These are phyloP conservation scores for Erannis defoliaria DNA, from an alignment of 2,888 invertebrate species.

Conservation along the genomic window DNA sequence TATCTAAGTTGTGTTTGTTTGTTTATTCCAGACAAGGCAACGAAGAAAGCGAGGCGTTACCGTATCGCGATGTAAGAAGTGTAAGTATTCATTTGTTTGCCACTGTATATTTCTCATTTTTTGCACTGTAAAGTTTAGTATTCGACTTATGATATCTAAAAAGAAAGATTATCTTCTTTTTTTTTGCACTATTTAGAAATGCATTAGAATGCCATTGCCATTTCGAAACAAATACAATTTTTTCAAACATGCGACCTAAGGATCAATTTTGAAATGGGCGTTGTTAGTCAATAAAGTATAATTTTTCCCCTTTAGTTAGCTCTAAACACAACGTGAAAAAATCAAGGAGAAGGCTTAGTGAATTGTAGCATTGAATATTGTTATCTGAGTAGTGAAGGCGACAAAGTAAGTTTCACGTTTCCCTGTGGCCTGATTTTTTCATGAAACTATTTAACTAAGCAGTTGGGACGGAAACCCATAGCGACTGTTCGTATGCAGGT, in stretches of 20 bases:
- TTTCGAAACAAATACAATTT: not conserved
- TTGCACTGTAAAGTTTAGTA: conserved; percentile 12
- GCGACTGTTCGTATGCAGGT: too few relatives aligned
- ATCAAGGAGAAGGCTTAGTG: too few relatives aligned
- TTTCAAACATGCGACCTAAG: too few relatives aligned
- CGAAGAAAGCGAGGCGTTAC: conserved; percentile 95
- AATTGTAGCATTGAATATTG: too few relatives aligned
- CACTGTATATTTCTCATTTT: conserved; percentile 2
- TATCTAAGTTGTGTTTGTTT: not conserved
- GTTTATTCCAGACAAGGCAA: conserved; percentile 92
- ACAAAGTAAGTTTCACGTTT: too few relatives aligned
- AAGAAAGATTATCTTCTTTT: not conserved
- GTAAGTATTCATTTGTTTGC: conserved; percentile 88
- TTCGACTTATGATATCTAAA: not conserved
- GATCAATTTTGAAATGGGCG: not conserved
- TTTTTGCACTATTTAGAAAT: not conserved
- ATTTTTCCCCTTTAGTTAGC: not conserved
- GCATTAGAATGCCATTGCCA: not conserved
- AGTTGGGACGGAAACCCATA: too few relatives aligned
- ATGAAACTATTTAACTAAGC: too few relatives aligned
- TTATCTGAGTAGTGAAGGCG: too few relatives aligned
- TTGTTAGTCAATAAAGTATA: not conserved
- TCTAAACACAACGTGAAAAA: not conserved
- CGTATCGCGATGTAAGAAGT: conserved; percentile 93
- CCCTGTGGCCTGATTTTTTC: too few relatives aligned